phyloP scores from a whole-genome alignment of 2,888 invertebrate genomes.

The Meteorus cinctellus region DNA sequence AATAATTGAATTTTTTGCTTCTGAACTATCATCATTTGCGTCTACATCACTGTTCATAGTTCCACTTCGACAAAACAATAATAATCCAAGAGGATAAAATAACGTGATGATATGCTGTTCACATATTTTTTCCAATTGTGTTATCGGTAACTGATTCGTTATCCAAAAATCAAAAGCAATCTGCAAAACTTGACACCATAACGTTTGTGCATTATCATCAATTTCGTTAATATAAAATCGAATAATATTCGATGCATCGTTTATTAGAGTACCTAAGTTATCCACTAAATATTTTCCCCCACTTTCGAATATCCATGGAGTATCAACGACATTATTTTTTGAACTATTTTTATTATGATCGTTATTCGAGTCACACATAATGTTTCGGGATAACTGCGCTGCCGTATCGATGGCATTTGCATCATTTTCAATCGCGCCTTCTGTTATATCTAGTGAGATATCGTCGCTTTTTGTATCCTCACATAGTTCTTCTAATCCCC shows the following conservation, averaged over 20 bases:
- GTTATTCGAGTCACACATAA: slow-evolving; percentile 6
- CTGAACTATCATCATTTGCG: slow-evolving; percentile 55
- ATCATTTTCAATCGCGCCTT: slow-evolving; percentile 56
- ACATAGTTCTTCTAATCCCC: slow-evolving; percentile 72
- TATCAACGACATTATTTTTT: slow-evolving; percentile 50
- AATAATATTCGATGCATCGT: slow-evolving; percentile 61
- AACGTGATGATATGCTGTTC: slow-evolving; percentile 76
- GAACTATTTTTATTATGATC: slow-evolving; percentile 28
- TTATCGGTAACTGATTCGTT: slow-evolving; percentile 72
- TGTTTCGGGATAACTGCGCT: background rate
- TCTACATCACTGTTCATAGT: slow-evolving; percentile 57
- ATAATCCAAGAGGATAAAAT: slow-evolving; percentile 68
- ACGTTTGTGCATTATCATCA: slow-evolving; percentile 62
- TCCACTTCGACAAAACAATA: slow-evolving; percentile 65
- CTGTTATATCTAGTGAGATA: slow-evolving; percentile 57
- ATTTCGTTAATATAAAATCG: slow-evolving; percentile 69
- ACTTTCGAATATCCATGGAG: background rate
- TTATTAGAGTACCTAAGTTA: slow-evolving; percentile 42
- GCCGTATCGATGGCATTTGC: background rate
- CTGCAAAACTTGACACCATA: slow-evolving; percentile 67
- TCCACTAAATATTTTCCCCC: slow-evolving; percentile 17
- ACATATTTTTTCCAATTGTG: slow-evolving; percentile 76
- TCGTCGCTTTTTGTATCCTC: slow-evolving; percentile 64
- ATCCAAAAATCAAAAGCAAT: slow-evolving; percentile 73
- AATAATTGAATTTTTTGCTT: slow-evolving; percentile 54